phyloP scores from a whole-genome alignment of 2,113 vertebrate genomes.

The Paralichthys olivaceus region DNA sequence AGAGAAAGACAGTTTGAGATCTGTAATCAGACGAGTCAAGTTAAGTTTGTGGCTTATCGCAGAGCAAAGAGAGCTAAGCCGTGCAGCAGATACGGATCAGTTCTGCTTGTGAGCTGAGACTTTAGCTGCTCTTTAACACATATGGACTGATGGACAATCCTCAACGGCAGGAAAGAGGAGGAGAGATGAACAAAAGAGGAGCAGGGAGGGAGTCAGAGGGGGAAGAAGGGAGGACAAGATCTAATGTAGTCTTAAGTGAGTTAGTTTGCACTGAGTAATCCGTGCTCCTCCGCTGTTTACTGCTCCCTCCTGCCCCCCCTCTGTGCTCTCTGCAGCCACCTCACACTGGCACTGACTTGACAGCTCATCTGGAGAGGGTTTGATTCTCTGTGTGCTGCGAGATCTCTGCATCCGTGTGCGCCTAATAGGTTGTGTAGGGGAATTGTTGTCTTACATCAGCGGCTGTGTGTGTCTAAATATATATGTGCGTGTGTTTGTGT shows the following conservation, averaged over 20 bases:
- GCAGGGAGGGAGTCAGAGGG: too few species aligned
- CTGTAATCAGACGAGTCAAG: constrained; percentile 18
- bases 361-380: constrained; percentile 51
- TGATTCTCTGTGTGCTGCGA: constrained; percentile 30
- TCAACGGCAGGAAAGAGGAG: too few species aligned
- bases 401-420: constrained; percentile 31
- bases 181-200: too few species aligned
- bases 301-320: constrained; percentile 2
- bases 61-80: constrained; percentile 32
- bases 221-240: neutral
- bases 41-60: constrained; percentile 39
- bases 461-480: constrained; percentile 8
- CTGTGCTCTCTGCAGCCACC: constrained; percentile 28
- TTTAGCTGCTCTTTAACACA: too few species aligned
- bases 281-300: constrained; percentile 8
- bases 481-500: neutral
- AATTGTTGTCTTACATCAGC: constrained; percentile 39
- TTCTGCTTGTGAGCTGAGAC: too few species aligned
- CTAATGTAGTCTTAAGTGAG: neutral
- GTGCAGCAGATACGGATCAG: too few species aligned
- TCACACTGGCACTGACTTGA: constrained; percentile 33
- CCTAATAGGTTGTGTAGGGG: constrained; percentile 25
- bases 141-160: neutral
- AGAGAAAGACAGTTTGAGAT: neutral
- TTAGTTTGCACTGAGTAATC: neutral